Conservation (phyloP, 2,888 invertebrate genomes). For the Rhamnusium bicolor region DNA sequence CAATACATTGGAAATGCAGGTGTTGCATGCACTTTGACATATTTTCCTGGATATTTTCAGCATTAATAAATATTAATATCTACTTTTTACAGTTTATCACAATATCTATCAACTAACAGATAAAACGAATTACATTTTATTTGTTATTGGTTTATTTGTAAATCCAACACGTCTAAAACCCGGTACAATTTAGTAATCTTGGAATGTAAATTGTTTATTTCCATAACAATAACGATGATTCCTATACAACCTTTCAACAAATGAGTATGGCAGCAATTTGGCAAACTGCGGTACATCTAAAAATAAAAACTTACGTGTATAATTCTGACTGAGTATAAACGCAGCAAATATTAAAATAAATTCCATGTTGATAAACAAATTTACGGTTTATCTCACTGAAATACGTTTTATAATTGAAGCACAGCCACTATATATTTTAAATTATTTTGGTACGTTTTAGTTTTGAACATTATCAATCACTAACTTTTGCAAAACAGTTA, state of each 20-base stretch:
- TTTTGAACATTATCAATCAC: conserved; percentile 45
- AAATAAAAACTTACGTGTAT: conserved; percentile 54
- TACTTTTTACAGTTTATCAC: neutral
- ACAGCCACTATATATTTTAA: conserved; percentile 31
- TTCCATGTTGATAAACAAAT: conserved; percentile 41
- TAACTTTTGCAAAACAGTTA: conserved; percentile 16
- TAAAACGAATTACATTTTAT: conserved; percentile 7
- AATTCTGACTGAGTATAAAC: conserved; percentile 39
- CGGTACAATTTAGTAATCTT: conserved; percentile 2
- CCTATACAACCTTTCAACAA: conserved; percentile 11
- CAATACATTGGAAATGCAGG: conserved; percentile 6
- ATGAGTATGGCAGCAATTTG: conserved; percentile 24
- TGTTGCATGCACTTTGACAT: conserved; percentile 1
- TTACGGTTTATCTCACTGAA: conserved; percentile 34
- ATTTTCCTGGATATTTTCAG: neutral
- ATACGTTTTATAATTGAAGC: conserved; percentile 37
- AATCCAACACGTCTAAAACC: conserved; percentile 1
- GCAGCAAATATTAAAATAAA: conserved; percentile 39
- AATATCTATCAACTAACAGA: neutral
- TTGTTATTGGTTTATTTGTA: neutral
- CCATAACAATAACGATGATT: conserved; percentile 16
- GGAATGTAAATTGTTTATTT: conserved; percentile 4
- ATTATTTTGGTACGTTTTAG: conserved; percentile 21
- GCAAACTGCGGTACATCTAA: conserved; percentile 38
- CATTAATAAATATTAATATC: neutral